These are phyloP conservation scores for Lycophotia porphyrea DNA, from an alignment of 2,888 invertebrate species.

Conservation along the genomic window DNA sequence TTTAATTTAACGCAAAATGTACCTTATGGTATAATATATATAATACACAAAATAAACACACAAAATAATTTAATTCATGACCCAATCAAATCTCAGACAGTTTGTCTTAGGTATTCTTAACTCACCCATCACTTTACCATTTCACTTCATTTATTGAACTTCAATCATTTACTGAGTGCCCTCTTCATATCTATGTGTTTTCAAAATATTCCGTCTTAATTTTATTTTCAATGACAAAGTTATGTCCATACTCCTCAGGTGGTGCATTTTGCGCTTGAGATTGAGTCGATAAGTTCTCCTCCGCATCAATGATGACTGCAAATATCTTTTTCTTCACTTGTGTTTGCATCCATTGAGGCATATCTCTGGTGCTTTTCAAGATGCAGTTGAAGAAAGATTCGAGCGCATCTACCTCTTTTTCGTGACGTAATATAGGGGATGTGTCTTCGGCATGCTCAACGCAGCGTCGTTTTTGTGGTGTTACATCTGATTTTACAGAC, in stretches of 20 bases:
- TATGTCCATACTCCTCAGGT: slow-evolving; percentile 44
- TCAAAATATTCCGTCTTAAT: slow-evolving; percentile 81
- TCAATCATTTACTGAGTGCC: neutral
- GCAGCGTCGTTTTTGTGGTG: slow-evolving; percentile 73
- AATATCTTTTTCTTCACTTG: slow-evolving; percentile 88
- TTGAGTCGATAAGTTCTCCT: slow-evolving; percentile 79
- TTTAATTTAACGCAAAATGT: neutral
- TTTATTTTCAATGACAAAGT: slow-evolving; percentile 73
- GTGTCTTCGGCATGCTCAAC: slow-evolving; percentile 61
- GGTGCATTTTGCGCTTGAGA: slow-evolving; percentile 64
- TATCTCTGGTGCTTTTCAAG: slow-evolving; percentile 82
- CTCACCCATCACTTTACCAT: neutral
- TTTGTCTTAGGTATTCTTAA: neutral
- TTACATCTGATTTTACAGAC: slow-evolving; percentile 56
- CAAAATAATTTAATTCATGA: neutral
- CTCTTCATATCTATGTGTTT: slow-evolving; percentile 61
- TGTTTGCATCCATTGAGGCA: slow-evolving; percentile 87
- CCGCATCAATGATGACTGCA: slow-evolving; percentile 84
- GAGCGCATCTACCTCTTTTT: slow-evolving; percentile 77
- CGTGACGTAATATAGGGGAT: slow-evolving; percentile 50
- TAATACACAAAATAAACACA: neutral
- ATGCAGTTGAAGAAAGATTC: slow-evolving; percentile 85
- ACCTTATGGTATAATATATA: neutral
- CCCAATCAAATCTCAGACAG: neutral
- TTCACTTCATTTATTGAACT: neutral